Base-by-base conservation (phyloP, 2,888 invertebrate genomes). In the Lydus trimaculatus region DNA sequence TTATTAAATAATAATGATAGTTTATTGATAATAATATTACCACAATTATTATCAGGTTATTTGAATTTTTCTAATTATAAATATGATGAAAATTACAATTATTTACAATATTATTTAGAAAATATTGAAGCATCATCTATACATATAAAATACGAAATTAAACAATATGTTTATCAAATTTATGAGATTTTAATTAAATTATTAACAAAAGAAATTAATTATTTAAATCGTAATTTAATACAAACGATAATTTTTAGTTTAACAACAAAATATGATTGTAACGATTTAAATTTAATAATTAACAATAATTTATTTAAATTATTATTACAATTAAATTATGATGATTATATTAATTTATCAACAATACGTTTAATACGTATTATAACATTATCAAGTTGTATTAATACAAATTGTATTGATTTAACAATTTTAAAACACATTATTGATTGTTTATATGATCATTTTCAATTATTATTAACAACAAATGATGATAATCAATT, bases 251-350 rank as follows among this genome's bases (percentile, higher is more conserved):
- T 89, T 9, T 89, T 89, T 79, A 87, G 88, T 4, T 80, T 90
- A 70, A 89, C 89, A 78, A 86, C 87, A 9, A 85, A 86, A 69
- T 90, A 88, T 78, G 84, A 87, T 71, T 86, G 89, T 0, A 84
- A 85, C 64, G 90, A 90, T 80, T 83, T 90, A 33, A 85, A 85
- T n/a, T 84, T 90, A 52, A 87, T 88, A 1, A 88, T 90, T 9
- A 87, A 87, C 17, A 86, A 87, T 78, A 88, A 88, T 43, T 81
- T 90, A 33, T 82, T 89, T 48, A 84, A 86, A 0, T 81, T 87
- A 11, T 81, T 90, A 52, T 81, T 81, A 74, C 75, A 80, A 43
- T 68, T 84, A 65, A 77, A 84, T 83, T 73, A 73, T 31, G 71
- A 75, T 31, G 82, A 82, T 48, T 78, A 84, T 20, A 72, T 87